Percentiles rank a stretch among this genome's conserved stretches.
Evolutionary conservation across 1,140 invertebrate species (phyloP).

Genomic region (Drosophila persimilis): DNA sequence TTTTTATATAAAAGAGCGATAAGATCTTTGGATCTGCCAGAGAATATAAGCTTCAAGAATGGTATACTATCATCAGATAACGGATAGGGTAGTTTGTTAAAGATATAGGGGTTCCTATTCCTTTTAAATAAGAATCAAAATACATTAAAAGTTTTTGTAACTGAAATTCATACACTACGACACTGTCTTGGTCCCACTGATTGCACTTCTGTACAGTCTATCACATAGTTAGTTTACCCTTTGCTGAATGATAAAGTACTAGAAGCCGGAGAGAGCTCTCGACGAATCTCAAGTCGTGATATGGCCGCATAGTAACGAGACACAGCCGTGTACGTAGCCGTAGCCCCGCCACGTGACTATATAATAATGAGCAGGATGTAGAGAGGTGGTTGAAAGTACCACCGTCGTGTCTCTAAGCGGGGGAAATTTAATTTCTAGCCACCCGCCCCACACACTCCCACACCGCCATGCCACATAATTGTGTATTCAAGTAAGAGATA

Average conservation of each 20-base stretch:
- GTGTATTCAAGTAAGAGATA: slow-evolving; percentile 79
- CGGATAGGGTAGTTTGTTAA: too few relatives aligned
- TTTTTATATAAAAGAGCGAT: too few relatives aligned
- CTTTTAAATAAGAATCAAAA: too few relatives aligned
- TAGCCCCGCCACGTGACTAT: slow-evolving; percentile 41
- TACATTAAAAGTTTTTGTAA: too few relatives aligned
- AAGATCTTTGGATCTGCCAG: too few relatives aligned
- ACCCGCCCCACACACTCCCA: slow-evolving; percentile 10
- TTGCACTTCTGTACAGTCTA: slow-evolving; percentile 22
- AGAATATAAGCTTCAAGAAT: too few relatives aligned
- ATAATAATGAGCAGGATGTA: slow-evolving; percentile 64
- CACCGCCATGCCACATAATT: slow-evolving; percentile 60
- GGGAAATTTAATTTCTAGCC: slow-evolving; percentile 75
- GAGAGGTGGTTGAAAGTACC: neutral
- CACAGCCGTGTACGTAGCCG: slow-evolving; percentile 22
- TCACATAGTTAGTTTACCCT: slow-evolving; percentile 41
- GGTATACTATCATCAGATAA: too few relatives aligned
- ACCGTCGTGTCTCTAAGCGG: slow-evolving; percentile 59
- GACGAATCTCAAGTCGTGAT: slow-evolving; percentile 67
- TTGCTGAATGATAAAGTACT: slow-evolving; percentile 31
- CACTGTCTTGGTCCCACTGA: slow-evolving; percentile 2
- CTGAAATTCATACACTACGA: neutral
- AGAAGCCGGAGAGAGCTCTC: slow-evolving; percentile 35
- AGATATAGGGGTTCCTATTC: too few relatives aligned
- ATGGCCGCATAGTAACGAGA: slow-evolving; percentile 67